phyloP scores from a whole-genome alignment of 2,888 invertebrate species.

The Polymixis lichenea region DNA sequence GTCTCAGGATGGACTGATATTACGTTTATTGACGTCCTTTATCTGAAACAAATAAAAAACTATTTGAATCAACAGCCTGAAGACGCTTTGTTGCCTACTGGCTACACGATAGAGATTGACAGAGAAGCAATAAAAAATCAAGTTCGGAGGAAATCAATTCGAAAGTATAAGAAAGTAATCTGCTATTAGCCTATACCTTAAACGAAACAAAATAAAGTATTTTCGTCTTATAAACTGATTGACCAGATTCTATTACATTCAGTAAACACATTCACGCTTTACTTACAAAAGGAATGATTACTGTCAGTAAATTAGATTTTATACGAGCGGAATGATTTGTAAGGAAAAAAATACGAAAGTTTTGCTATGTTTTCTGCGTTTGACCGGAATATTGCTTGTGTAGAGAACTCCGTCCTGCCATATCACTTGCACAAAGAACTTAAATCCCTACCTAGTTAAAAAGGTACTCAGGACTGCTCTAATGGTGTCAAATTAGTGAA shows the following conservation, averaged over 20 bases:
- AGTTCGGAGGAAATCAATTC: not conserved
- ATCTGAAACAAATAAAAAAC: conserved; percentile 74
- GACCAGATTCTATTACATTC: conserved; percentile 30
- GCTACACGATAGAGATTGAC: not conserved
- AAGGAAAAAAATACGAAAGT: conserved; percentile 50
- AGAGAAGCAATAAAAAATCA: not conserved
- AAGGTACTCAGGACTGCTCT: not conserved
- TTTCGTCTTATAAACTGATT: conserved; percentile 14
- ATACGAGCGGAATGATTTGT: conserved; percentile 48
- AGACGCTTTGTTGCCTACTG: not conserved
- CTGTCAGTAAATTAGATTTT: conserved; percentile 40
- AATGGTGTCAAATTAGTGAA: not conserved
- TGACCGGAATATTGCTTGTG: conserved; percentile 31
- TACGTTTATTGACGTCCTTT: conserved; percentile 32
- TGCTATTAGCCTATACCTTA: not conserved
- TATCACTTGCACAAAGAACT: conserved; percentile 7
- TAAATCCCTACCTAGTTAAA: not conserved
- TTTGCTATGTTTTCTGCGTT: conserved; percentile 41
- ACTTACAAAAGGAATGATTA: conserved; percentile 49
- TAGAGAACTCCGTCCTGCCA: conserved; percentile 5
- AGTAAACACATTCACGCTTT: conserved; percentile 40
- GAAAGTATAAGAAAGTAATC: not conserved
- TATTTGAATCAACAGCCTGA: conserved; percentile 3
- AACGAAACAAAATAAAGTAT: conserved; percentile 18
- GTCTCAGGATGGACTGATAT: conserved; percentile 33